Evolutionary conservation across 37 sponge, comb jelly and placozoan species (phyloP).

Genomic region (Crambe crambe): DNA sequence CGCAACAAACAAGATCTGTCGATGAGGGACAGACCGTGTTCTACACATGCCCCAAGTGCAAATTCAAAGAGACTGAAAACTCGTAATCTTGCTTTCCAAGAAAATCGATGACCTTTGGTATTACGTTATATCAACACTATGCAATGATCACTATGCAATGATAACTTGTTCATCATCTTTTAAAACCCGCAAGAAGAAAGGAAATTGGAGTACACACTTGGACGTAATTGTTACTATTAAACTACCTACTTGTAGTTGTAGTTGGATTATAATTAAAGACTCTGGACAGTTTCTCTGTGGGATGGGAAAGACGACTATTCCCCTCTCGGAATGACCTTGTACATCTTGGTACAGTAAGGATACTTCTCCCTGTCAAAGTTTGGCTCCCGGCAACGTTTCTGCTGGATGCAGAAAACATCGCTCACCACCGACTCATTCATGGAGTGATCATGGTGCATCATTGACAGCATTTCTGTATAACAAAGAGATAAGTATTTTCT

Average conservation of each 20-base stretch:
- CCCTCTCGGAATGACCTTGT: conserved; percentile 6
- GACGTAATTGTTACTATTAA: no score
- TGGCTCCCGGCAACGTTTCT: conserved; percentile 18
- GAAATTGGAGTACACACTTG: no score
- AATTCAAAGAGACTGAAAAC: conserved; percentile 62
- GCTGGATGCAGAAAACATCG: conserved; percentile 8
- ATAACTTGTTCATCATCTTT: no score
- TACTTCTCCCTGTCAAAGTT: conserved; percentile 27
- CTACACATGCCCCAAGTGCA: conserved; percentile 89
- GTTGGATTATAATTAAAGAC: no score
- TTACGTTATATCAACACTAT: background rate
- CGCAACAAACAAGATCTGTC: conserved; percentile 91
- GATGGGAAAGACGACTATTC: no score
- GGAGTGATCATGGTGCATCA: background rate
- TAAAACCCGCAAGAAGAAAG: no score
- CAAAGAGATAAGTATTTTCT: background rate
- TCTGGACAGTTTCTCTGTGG: no score
- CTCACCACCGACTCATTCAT: conserved; percentile 9
- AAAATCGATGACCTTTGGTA: no score
- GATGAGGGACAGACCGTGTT: conserved; percentile 99
- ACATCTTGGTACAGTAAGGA: conserved; percentile 32
- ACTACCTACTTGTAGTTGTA: no score
- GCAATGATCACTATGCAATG: no score
- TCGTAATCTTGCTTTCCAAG: conserved; percentile 14
- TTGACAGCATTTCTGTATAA: background rate